These are phyloP conservation scores for Cyrtonyx montezumae DNA, from an alignment of 2,113 vertebrate genomes.

Conservation along the genomic window DNA sequence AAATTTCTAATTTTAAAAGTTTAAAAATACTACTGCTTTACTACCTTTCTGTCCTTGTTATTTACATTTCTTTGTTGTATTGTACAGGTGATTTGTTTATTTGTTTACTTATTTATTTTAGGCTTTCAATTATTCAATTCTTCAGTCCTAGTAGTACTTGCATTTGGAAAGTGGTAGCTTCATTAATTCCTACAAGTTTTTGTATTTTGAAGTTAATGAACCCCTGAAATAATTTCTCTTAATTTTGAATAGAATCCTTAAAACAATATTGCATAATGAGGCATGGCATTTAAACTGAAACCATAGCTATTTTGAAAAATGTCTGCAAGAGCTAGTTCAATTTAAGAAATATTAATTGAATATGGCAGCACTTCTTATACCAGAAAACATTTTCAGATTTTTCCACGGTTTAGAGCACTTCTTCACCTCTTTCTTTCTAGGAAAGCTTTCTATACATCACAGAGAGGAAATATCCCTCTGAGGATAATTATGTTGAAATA, in stretches of 20 bases:
- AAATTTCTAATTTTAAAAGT: background rate
- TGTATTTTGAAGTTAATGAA: background rate
- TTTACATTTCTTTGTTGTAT: background rate
- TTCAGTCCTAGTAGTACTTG: background rate
- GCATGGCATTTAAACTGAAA: background rate
- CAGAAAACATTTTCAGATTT: slow-evolving; percentile 11
- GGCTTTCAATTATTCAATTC: background rate
- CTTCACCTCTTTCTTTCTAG: slow-evolving; percentile 42
- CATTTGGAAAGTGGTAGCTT: background rate
- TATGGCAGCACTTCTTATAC: background rate
- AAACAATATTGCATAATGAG: background rate
- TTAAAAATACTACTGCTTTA: background rate
- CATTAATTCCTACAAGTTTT: background rate
- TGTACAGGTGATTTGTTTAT: background rate
- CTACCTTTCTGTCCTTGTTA: background rate
- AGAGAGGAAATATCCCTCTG: slow-evolving; percentile 4
- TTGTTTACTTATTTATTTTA: background rate
- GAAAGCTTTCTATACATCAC: slow-evolving; percentile 9
- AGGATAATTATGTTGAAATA: slow-evolving; percentile 46
- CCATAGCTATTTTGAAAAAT: background rate
- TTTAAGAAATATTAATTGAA: background rate
- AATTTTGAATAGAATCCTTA: background rate
- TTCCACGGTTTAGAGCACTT: background rate
- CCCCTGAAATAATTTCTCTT: background rate
- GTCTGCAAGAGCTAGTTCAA: background rate